phyloP scores from a whole-genome alignment of 1,140 invertebrate genomes.

The Leptinotarsa defecta region DNA sequence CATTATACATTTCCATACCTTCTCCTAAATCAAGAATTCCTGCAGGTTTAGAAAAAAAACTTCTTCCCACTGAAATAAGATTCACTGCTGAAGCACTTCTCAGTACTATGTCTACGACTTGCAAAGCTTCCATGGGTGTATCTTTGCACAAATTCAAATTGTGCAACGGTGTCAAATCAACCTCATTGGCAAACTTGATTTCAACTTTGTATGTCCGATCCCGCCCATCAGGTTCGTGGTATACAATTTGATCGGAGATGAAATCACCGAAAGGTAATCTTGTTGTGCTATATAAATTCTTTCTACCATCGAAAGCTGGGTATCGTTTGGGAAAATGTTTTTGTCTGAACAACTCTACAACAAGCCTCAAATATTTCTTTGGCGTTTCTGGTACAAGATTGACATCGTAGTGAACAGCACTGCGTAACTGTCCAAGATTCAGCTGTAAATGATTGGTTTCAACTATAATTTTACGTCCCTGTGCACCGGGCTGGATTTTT shows the following conservation, averaged over 20 bases:
- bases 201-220: conserved; percentile 64
- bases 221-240: conserved; percentile 57
- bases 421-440: conserved; percentile 57
- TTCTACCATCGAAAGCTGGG: conserved; percentile 73
- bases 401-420: conserved; percentile 60
- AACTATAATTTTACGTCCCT: conserved; percentile 57
- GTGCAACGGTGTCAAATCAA: conserved; percentile 46
- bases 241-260: conserved; percentile 38
- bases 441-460: conserved; percentile 65
- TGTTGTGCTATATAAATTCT: conserved; percentile 64
- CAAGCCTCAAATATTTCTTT: conserved; percentile 50
- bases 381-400: conserved; percentile 57
- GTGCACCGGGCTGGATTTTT: conserved; percentile 51
- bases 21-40: conserved; percentile 40
- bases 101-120: conserved; percentile 84
- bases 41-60: conserved; percentile 54
- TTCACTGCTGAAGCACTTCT: conserved; percentile 61
- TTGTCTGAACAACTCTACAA: conserved; percentile 51
- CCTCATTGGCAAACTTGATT: conserved; percentile 60
- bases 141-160: conserved; percentile 30
- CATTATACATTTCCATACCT: conserved; percentile 71
- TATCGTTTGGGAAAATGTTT: conserved; percentile 51
- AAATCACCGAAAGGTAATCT: conserved; percentile 39
- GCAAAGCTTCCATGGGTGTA: conserved; percentile 69
- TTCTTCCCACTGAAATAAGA: conserved; percentile 56